Conservation (phyloP, 2,888 invertebrate species). For the Ormia ochracea region DNA sequence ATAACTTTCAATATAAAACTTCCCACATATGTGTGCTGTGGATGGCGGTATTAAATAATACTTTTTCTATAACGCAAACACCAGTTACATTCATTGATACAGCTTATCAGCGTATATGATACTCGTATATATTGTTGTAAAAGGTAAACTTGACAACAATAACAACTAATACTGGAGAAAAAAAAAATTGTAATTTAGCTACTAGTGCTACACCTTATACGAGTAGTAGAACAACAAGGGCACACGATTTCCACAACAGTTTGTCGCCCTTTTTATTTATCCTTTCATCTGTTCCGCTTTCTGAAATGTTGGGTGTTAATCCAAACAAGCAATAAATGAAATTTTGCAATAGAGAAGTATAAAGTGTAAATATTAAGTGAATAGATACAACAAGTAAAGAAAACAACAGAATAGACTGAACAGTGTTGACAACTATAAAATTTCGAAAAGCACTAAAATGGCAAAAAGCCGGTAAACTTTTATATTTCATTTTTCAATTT, state of each 20-base stretch:
- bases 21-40: neutral
- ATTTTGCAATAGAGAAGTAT: constrained; percentile 45
- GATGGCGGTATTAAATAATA: neutral
- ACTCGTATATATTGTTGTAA: constrained; percentile 26
- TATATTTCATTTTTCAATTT: too few species aligned
- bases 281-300: constrained; percentile 17
- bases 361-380: constrained; percentile 60
- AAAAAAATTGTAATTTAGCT: neutral
- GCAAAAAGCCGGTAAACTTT: too few species aligned
- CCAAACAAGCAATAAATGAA: constrained; percentile 60
- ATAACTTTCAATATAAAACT: neutral
- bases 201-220: neutral
- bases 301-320: constrained; percentile 51
- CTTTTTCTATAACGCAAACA: neutral
- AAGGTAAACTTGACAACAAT: constrained; percentile 24
- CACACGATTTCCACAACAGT: constrained; percentile 12
- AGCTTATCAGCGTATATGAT: constrained; percentile 25
- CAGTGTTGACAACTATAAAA: too few species aligned
- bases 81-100: constrained; percentile 36
- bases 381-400: constrained; percentile 42
- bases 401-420: constrained; percentile 34
- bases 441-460: too few species aligned
- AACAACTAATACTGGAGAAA: neutral
- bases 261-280: constrained; percentile 1
- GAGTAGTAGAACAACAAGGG: neutral